Percentiles rank a stretch among this genome's conserved stretches.
Evolutionary conservation across 2,888 invertebrate genomes (phyloP).

Genomic region (Hyalella azteca): DNA sequence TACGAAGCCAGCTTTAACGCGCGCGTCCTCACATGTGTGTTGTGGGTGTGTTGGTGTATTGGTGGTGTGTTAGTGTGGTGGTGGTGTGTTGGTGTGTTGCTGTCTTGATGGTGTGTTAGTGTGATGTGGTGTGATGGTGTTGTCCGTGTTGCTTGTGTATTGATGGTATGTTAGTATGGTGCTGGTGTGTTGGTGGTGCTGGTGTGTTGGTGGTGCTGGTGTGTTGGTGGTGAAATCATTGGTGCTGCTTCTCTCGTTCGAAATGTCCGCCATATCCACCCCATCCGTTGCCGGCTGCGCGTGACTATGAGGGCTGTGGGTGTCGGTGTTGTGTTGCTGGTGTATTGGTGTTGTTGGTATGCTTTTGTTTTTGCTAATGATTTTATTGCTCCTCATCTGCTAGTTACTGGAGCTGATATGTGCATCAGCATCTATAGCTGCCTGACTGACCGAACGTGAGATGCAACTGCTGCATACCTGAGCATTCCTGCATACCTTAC

Average conservation of each 20-base stretch:
- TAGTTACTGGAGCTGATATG: no score
- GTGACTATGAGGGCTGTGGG: no score
- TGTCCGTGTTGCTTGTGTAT: not conserved
- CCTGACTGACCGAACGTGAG: no score
- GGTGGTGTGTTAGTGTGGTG: not conserved
- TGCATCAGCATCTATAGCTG: no score
- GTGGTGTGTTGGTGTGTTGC: not conserved
- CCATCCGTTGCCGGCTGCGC: no score
- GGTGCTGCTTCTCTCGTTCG: not conserved
- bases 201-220: not conserved
- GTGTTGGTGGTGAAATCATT: not conserved
- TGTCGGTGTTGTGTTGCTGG: not conserved
- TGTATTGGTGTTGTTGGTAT: not conserved
- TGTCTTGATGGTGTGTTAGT: not conserved
- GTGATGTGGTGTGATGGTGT: not conserved
- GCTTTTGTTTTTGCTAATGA: no score
- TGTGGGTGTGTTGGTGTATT: not conserved
- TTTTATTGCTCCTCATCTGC: no score
- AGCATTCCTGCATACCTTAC: no score
- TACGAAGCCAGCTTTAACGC: slow-evolving; percentile 3
- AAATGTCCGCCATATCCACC: no score
- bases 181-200: not conserved
- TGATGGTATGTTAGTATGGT: not conserved
- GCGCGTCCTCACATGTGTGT: not conserved
- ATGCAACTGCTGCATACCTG: no score